A percentile compares a stretch with the other conserved stretches of the same genome.
Evolutionary conservation across 2,797 vertebrate species (phyloP).

Genomic region (Cottoperca gobio): DNA sequence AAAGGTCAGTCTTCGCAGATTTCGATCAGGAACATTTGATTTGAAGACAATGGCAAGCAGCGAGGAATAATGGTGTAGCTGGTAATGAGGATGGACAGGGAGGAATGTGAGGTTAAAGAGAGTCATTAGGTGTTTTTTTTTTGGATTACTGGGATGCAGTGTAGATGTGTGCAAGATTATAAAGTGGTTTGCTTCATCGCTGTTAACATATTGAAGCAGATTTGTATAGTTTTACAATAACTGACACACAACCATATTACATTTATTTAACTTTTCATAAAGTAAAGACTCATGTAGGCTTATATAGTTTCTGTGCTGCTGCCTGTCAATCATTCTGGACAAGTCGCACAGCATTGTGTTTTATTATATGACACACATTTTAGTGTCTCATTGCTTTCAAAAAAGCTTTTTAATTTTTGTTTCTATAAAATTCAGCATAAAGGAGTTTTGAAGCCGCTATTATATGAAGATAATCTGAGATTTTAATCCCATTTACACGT

Average conservation of each 20-base stretch:
- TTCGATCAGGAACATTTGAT: conserved; percentile 63
- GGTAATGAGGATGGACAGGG: conserved; percentile 66
- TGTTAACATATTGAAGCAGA: not conserved
- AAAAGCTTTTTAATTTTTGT: not conserved
- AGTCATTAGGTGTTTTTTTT: conserved; percentile 29
- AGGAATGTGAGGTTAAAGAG: conserved; percentile 68
- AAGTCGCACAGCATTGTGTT: not conserved
- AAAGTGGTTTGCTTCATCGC: conserved; percentile 7
- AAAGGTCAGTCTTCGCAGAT: conserved; percentile 67
- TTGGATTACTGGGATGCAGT: not conserved
- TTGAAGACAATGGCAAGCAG: conserved; percentile 63
- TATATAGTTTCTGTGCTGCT: conserved; percentile 9
- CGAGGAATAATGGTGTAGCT: conserved; percentile 38
- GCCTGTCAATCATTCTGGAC: conserved; percentile 1
- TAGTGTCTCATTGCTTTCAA: not conserved
- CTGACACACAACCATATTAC: not conserved
- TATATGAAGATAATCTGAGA: not conserved
- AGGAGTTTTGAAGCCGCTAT: not conserved
- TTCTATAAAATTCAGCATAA: not conserved
- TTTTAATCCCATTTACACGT: not conserved
- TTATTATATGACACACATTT: conserved; percentile 7
- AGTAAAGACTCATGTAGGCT: not conserved
- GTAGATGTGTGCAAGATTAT: conserved; percentile 11
- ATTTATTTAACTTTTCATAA: not conserved
- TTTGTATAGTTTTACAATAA: conserved; percentile 7